Evolutionary conservation across 2,797 vertebrate species (phyloP).

Genomic region (Rhinophrynus dorsalis): DNA sequence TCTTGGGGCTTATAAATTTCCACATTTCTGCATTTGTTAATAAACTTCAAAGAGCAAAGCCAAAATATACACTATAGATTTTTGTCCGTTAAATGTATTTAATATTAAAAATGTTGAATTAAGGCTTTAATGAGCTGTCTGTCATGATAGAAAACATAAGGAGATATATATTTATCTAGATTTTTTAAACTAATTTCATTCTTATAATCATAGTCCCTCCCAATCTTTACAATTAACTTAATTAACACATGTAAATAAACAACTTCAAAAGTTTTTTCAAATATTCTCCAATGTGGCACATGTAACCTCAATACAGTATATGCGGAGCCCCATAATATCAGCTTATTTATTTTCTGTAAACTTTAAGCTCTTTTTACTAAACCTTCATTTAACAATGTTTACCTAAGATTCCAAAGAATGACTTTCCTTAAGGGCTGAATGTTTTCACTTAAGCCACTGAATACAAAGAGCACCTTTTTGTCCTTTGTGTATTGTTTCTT

Average conservation of each 20-base stretch:
- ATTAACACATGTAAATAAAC: not conserved
- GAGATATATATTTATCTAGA: no score
- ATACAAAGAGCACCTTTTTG: constrained; percentile 13
- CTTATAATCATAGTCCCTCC: not conserved
- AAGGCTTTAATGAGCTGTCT: no score
- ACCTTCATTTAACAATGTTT: constrained; percentile 22
- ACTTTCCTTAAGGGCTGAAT: constrained; percentile 19
- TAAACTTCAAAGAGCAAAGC: no score
- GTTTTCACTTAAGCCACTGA: constrained; percentile 15
- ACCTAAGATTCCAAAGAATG: not conserved
- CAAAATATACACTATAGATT: no score
- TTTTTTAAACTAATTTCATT: no score
- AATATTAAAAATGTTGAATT: no score
- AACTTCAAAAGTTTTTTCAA: not conserved
- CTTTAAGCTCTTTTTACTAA: not conserved
- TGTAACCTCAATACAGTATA: not conserved
- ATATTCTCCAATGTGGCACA: not conserved
- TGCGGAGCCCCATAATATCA: constrained; percentile 5
- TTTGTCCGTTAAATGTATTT: no score
- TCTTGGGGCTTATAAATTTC: no score
- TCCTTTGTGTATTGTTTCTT: constrained; percentile 9
- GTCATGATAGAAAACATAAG: no score
- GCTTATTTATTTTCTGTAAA: not conserved
- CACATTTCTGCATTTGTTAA: no score
- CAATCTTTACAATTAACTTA: not conserved